phyloP scores from a whole-genome alignment of 1,140 invertebrate genomes.

The Brachystomella parvula region DNA sequence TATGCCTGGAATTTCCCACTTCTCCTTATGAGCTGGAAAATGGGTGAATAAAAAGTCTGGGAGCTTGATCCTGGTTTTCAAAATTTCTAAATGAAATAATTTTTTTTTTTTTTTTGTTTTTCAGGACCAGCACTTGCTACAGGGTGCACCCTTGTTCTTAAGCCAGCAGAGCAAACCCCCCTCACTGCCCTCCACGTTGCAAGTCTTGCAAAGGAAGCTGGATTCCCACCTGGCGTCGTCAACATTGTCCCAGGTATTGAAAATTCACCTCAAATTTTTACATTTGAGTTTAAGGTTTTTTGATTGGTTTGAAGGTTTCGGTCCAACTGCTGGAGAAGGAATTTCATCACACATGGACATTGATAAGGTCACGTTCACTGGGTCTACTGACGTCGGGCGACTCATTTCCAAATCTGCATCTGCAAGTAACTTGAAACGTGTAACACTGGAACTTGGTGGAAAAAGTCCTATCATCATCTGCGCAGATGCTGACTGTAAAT shows the following conservation, averaged over 20 bases:
- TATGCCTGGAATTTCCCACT: constrained; percentile 84
- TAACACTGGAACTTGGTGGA: constrained; percentile 6
- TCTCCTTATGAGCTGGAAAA: constrained; percentile 68
- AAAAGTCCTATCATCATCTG: constrained; percentile 8
- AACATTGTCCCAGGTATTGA: constrained; percentile 62
- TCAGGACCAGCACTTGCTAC: constrained; percentile 63
- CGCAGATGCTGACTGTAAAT: constrained; percentile 8
- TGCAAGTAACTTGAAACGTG: constrained; percentile 28
- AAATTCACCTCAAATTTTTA: not conserved
- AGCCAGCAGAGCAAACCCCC: constrained; percentile 79
- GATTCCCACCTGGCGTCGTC: constrained; percentile 79
- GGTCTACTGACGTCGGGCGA: constrained; percentile 57
- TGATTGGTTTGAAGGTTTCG: constrained; percentile 49
- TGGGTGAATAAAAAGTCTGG: constrained; percentile 44
- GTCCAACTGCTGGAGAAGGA: constrained; percentile 70
- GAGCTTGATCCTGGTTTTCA: not conserved
- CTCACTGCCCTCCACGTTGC: constrained; percentile 73
- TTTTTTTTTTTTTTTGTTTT: not conserved
- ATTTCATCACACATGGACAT: constrained; percentile 67
- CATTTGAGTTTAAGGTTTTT: not conserved
- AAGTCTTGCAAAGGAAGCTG: constrained; percentile 70
- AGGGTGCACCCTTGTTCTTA: constrained; percentile 72
- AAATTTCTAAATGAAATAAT: not conserved
- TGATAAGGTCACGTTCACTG: constrained; percentile 81
- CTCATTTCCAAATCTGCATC: constrained; percentile 18